Percentiles rank a stretch among this genome's conserved stretches.
Evolutionary conservation across 2,888 invertebrate species (phyloP).

Genomic region (Acrocera orbiculus): DNA sequence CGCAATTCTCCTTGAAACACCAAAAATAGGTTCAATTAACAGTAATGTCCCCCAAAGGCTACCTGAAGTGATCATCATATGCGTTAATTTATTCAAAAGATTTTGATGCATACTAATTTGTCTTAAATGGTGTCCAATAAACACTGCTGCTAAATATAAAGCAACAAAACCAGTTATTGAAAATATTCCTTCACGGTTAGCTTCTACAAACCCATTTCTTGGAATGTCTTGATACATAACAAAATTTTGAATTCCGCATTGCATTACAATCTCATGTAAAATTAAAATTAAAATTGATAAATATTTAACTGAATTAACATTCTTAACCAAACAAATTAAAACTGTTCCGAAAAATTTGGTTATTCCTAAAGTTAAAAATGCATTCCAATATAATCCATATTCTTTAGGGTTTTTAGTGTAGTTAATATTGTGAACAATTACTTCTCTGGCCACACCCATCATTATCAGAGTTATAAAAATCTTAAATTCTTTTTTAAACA

Average conservation of each 20-base stretch:
- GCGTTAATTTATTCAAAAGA: background rate
- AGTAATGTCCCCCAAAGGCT: no score
- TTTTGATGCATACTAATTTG: background rate
- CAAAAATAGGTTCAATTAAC: no score
- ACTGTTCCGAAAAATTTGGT: slow-evolving; percentile 56
- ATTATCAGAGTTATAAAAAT: slow-evolving; percentile 28
- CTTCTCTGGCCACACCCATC: slow-evolving; percentile 46
- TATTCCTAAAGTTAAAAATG: slow-evolving; percentile 81
- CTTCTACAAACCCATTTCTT: slow-evolving; percentile 46
- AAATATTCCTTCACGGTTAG: slow-evolving; percentile 83
- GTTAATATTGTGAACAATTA: no score
- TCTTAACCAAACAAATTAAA: background rate
- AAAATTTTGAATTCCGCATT: slow-evolving; percentile 47
- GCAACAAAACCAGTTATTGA: slow-evolving; percentile 73
- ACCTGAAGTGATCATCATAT: no score
- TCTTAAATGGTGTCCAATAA: slow-evolving; percentile 23
- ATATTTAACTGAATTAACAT: background rate
- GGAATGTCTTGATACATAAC: slow-evolving; percentile 40
- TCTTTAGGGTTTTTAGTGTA: slow-evolving; percentile 83
- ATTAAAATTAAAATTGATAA: slow-evolving; percentile 36
- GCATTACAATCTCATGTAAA: slow-evolving; percentile 48
- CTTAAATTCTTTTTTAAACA: background rate
- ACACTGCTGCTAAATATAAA: slow-evolving; percentile 59
- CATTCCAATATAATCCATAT: slow-evolving; percentile 97
- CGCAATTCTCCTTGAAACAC: slow-evolving; percentile 53